A percentile compares a stretch with the other conserved stretches of the same genome.
Evolutionary conservation across 2,797 vertebrate species (phyloP).

Genomic region (Valencia hispanica): DNA sequence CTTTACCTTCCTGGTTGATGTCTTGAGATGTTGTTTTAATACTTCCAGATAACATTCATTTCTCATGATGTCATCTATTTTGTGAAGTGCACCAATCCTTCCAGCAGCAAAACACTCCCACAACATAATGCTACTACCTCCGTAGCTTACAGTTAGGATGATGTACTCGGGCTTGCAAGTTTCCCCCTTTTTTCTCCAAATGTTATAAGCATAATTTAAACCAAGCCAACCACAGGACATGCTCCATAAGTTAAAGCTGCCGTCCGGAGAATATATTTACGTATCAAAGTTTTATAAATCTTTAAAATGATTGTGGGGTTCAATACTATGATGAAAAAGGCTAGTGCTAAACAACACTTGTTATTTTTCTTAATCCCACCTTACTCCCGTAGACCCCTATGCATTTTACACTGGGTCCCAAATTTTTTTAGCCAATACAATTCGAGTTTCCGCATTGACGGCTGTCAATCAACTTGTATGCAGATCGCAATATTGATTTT

Average conservation of each 20-base stretch:
- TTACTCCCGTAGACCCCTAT: no score
- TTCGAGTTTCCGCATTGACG: no score
- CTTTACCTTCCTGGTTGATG: neutral
- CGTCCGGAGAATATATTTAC: no score
- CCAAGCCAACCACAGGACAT: neutral
- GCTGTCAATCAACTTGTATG: no score
- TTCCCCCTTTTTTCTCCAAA: neutral
- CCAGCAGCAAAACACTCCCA: neutral
- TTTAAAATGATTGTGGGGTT: no score
- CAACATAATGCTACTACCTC: neutral
- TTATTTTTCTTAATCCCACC: no score
- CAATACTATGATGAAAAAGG: no score
- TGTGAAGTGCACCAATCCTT: neutral
- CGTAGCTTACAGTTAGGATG: neutral
- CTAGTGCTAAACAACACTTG: no score
- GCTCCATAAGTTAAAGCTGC: neutral
- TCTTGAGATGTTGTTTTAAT: neutral
- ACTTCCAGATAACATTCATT: neutral
- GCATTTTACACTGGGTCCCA: no score
- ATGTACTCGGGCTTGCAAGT: neutral
- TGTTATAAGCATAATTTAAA: neutral
- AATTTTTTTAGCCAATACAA: no score
- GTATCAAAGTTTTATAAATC: no score
- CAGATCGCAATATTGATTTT: no score
- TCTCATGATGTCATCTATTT: neutral